Evolutionary conservation across 2,797 vertebrate species (phyloP).

Genomic region (Heterohyrax brucei): DNA sequence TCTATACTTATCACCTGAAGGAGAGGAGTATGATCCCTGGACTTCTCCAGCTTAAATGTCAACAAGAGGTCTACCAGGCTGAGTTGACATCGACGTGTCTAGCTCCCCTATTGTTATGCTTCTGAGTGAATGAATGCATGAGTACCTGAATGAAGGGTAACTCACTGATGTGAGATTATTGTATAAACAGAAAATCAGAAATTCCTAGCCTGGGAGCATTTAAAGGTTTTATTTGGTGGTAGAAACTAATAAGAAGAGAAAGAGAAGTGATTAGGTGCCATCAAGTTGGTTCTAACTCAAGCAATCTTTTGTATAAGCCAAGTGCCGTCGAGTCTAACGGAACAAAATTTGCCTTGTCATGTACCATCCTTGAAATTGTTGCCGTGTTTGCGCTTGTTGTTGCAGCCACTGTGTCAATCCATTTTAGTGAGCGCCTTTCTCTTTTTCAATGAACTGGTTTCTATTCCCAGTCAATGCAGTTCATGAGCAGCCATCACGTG

Average conservation of each 20-base stretch:
- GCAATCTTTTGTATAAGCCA: too few relatives aligned
- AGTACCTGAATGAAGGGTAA: fast-evolving
- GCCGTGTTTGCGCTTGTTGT: too few relatives aligned
- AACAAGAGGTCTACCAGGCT: neutral
- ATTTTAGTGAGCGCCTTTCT: too few relatives aligned
- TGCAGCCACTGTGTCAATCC: too few relatives aligned
- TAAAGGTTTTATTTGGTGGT: neutral
- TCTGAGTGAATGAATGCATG: neutral
- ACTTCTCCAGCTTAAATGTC: neutral
- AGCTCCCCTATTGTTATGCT: neutral
- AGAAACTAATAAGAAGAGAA: neutral
- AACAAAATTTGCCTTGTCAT: too few relatives aligned
- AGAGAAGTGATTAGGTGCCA: too few relatives aligned
- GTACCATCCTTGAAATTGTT: too few relatives aligned
- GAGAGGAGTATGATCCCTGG: neutral
- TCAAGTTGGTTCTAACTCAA: too few relatives aligned
- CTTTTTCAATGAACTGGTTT: too few relatives aligned
- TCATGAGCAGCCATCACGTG: too few relatives aligned
- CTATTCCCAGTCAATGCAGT: too few relatives aligned
- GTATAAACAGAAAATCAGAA: neutral
- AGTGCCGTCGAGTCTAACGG: too few relatives aligned
- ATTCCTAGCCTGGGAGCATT: neutral
- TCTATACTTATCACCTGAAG: neutral
- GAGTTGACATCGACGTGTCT: neutral
- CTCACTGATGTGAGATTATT: neutral